Percentiles rank a stretch among this genome's conserved stretches.
Conservation (phyloP, 2,113 vertebrate genomes). For the Pseudorectes ferrugineus region DNA sequence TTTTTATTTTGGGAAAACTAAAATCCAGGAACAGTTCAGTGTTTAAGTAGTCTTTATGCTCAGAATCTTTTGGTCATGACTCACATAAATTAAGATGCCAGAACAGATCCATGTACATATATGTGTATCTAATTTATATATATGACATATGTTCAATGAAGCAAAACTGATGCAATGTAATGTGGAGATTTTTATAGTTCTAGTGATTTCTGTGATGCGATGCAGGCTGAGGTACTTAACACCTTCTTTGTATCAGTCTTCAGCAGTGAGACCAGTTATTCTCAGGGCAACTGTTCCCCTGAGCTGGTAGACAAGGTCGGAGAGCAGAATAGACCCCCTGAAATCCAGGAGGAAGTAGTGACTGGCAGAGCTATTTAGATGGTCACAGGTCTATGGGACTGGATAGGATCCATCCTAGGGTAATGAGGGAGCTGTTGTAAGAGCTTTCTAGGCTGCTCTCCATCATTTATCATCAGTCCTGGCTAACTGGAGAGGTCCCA, state of each 20-base stretch:
- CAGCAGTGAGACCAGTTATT: not conserved
- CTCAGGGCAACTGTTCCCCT: not conserved
- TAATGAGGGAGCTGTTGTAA: not conserved
- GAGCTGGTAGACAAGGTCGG: not conserved
- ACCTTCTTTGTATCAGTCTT: not conserved
- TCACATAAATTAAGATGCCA: not conserved
- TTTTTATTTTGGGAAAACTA: not conserved
- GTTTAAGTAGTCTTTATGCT: not conserved
- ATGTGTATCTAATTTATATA: not conserved
- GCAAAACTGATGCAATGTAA: not conserved
- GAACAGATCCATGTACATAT: rapidly evolving
- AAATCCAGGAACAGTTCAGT: not conserved
- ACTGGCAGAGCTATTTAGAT: not conserved
- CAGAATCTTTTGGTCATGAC: not conserved
- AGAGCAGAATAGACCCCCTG: not conserved
- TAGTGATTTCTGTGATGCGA: not conserved
- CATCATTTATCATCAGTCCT: not conserved
- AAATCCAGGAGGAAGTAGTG: not conserved
- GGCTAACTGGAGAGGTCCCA: not conserved
- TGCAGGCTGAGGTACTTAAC: not conserved
- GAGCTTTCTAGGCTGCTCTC: not conserved
- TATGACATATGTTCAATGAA: not conserved
- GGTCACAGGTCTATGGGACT: too few relatives aligned
- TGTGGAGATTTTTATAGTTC: not conserved
- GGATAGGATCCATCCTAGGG: not conserved